A percentile compares a stretch with the other conserved stretches of the same genome.
phyloP scores from a whole-genome alignment of 2,888 invertebrate species.

The Syrista parreyssii region DNA sequence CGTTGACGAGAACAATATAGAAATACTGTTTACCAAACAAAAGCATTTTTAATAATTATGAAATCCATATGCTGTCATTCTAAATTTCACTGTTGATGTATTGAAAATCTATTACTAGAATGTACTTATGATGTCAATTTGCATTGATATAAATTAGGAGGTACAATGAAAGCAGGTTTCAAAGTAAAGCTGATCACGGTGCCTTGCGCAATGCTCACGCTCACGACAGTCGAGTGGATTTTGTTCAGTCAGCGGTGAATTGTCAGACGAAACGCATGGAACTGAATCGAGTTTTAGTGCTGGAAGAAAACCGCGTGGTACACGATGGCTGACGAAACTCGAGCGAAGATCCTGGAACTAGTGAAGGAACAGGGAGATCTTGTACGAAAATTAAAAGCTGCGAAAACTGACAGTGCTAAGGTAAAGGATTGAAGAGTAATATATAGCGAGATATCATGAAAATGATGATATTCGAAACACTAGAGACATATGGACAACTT shows the following conservation, averaged over 20 bases:
- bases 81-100: background rate
- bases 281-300: slow-evolving; percentile 21
- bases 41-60: background rate
- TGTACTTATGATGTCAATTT: background rate
- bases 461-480: slow-evolving; percentile 2
- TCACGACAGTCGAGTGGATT: background rate
- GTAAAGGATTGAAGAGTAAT: slow-evolving; percentile 64
- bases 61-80: background rate
- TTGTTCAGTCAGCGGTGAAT: background rate
- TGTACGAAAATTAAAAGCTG: slow-evolving; percentile 83
- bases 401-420: slow-evolving; percentile 82
- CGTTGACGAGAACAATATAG: background rate
- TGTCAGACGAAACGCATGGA: slow-evolving; percentile 31
- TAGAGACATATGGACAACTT: slow-evolving; percentile 18
- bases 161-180: background rate
- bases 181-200: background rate
- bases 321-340: slow-evolving; percentile 63
- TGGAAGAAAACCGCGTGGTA: slow-evolving; percentile 14
- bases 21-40: background rate
- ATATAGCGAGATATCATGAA: slow-evolving; percentile 9
- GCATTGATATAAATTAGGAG: background rate
- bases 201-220: background rate
- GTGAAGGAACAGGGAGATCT: slow-evolving; percentile 83
- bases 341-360: slow-evolving; percentile 70
- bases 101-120: background rate